Evolutionary conservation across 2,888 invertebrate genomes (phyloP), one percentile per base, ranked within the genome.

Genomic region (Drosophila anomelani): DNA sequence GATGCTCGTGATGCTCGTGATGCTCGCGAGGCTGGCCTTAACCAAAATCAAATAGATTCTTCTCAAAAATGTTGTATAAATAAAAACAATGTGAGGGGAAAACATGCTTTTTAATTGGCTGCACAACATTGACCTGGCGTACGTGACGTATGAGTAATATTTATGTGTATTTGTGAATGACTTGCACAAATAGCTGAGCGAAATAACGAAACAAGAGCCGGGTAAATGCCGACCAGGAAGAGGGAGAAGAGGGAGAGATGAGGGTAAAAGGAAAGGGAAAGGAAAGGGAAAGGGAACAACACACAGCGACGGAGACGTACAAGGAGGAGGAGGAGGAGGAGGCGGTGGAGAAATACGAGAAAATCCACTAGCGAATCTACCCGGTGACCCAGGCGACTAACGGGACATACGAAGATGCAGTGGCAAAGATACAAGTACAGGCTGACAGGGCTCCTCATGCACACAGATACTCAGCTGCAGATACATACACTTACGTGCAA

Each of bases 341-440:
- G 39, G 23, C 36, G 61, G 44, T 20, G 34, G 26, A 12, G 38
- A 17, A 56, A 32, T 38, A 60, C 60, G 60, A 61, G 58, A 41
- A 61, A 66, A 66, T 66, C 64, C 64, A 64, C 43, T 66, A 55
- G 69, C 68, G 69, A 68, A 68, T 68, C 68, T 68, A 68, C 68
- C 68, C 68, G 41, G 69, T 68, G 68, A 68, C 69, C 68, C 68
- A 55, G 55, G 47, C 68, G 55, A 68, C 55, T 68, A 68, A 59
- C 69, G 68, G 68, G 54, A 46, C 54, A 75, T 63, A 74, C 67
- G 79, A 71, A 76, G 81, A 84, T 84, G 81, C 77, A 76, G 72
- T 63, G 74, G 60, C 72, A 76, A 79, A 75, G 85, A 81, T 85
- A 78, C 69, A 72, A 73, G 73, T 54, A 61, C 73, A 72, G 72